Base-by-base conservation (phyloP, 2,888 invertebrate species). In the Adelphocoris suturalis region DNA sequence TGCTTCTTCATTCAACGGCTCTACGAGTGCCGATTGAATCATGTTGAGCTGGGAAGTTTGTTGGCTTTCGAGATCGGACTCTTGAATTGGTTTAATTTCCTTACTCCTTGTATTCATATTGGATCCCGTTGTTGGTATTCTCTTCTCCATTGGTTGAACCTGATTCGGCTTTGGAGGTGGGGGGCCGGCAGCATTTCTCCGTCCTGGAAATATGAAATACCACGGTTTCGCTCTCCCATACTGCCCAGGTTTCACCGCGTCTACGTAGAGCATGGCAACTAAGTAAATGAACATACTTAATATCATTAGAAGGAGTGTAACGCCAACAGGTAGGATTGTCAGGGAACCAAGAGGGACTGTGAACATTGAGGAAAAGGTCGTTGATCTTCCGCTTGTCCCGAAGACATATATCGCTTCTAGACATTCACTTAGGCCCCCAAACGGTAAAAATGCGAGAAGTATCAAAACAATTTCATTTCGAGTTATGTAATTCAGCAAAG, bases 151-250 rank as follows among this genome's bases (percentile, higher is more conserved):
- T 7, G 2, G 37, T 4, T 37, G 7, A 37, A 37, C 7, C 37
- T 37, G 37, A 37, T 4, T 37, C 7, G 3, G 37, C 7, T 37
- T 37, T 37, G 37, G 37, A 7, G 3, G 2, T 37, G 37, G 37
- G 37, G 37, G 7, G 37, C 7, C 37, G 37, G 3, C 37, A 37
- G 3, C 3, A 7, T 52, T 52, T 52, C 16, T 52, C 52, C 52
- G 1, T 13, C 2, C 16, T 14, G 52, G 52, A 7, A 52, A 16
- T 88, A 91, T 82, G 46, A 92, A 91, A 84, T 90, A 90, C 90
- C 95, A 95, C 0, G 95, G 95, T 91, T 95, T 94, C 2, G 96
- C 95, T 2, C 96, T 94, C 0, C 97, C 97, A 92, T 95, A 96
- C 46, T 95, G 94, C 2, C 96, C 96, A 0, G 97, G 97, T 91